phyloP scores from a whole-genome alignment of 2,113 vertebrate species.

The Callopanchax toddi region DNA sequence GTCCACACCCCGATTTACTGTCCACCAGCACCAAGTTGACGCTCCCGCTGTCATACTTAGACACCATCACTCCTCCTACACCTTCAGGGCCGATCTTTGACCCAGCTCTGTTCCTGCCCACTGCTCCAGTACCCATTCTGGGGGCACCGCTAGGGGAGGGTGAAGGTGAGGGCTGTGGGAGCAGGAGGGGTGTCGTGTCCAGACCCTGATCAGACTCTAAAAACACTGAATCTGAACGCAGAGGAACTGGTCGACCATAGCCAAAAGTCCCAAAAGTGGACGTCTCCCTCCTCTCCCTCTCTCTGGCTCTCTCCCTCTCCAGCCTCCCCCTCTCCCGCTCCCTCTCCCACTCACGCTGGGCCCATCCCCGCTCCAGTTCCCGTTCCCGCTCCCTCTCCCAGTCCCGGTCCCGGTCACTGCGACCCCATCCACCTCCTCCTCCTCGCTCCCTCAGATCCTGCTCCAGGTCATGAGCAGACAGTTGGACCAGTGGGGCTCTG shows the following conservation, averaged over 20 bases:
- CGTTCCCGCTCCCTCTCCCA: slow-evolving; percentile 68
- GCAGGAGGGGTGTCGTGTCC: slow-evolving; percentile 77
- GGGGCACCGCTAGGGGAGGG: slow-evolving; percentile 68
- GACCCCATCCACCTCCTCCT: slow-evolving; percentile 65
- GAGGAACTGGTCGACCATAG: slow-evolving; percentile 61
- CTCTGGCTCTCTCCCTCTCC: slow-evolving; percentile 70
- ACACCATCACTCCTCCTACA: slow-evolving; percentile 35
- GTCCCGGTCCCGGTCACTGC: slow-evolving; percentile 62
- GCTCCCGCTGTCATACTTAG: slow-evolving; percentile 55
- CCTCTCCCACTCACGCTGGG: slow-evolving; percentile 69
- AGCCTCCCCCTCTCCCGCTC: slow-evolving; percentile 69
- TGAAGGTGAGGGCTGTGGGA: slow-evolving; percentile 66
- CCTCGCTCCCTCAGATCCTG: slow-evolving; percentile 67
- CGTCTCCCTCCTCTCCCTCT: slow-evolving; percentile 63
- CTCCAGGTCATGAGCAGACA: slow-evolving; percentile 79
- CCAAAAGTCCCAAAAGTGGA: slow-evolving; percentile 72
- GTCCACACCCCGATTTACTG: slow-evolving; percentile 55
- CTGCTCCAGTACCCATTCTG: slow-evolving; percentile 70
- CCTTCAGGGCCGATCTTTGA: slow-evolving; percentile 63
- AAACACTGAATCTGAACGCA: slow-evolving; percentile 72
- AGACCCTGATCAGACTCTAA: slow-evolving; percentile 70
- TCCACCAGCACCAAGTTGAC: slow-evolving; percentile 53
- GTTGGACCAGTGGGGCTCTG: slow-evolving; percentile 66
- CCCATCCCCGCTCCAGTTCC: slow-evolving; percentile 74
- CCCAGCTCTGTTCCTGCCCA: slow-evolving; percentile 68